Percentiles rank a stretch among this genome's conserved stretches.
phyloP scores from a whole-genome alignment of 2,888 invertebrate genomes.

The Nomada hirtipes region DNA sequence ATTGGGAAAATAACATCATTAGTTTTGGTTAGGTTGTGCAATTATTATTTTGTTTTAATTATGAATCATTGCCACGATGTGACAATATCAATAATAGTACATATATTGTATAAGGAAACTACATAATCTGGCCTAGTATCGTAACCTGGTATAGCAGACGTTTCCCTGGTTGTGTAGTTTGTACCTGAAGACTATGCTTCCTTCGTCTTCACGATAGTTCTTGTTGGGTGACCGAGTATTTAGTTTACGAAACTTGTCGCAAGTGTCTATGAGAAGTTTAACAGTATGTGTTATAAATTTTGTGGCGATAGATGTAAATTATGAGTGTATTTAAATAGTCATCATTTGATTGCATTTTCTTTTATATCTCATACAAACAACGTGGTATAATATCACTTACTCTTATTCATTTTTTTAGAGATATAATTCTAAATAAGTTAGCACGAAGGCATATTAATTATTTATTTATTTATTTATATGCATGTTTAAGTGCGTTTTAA shows the following conservation, averaged over 20 bases:
- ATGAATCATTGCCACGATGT: too few relatives aligned
- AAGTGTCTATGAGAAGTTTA: background rate
- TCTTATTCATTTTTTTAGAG: too few relatives aligned
- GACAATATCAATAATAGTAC: background rate
- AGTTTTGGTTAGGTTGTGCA: too few relatives aligned
- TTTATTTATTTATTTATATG: background rate
- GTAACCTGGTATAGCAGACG: background rate
- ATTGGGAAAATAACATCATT: background rate
- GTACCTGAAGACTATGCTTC: background rate
- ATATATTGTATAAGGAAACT: background rate
- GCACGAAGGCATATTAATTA: background rate
- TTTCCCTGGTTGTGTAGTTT: background rate
- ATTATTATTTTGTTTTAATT: too few relatives aligned
- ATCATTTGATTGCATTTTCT: too few relatives aligned
- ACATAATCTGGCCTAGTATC: background rate
- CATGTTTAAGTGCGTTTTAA: constrained; percentile 26
- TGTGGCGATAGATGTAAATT: too few relatives aligned
- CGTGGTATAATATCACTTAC: too few relatives aligned
- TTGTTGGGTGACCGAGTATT: background rate
- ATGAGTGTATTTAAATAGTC: too few relatives aligned
- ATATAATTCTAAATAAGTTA: too few relatives aligned
- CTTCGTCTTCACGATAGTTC: background rate
- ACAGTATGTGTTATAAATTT: background rate
- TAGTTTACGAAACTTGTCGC: background rate
- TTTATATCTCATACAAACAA: too few relatives aligned